Conservation (phyloP, 2,888 invertebrate species). For the Carpatolechia fugitivella region DNA sequence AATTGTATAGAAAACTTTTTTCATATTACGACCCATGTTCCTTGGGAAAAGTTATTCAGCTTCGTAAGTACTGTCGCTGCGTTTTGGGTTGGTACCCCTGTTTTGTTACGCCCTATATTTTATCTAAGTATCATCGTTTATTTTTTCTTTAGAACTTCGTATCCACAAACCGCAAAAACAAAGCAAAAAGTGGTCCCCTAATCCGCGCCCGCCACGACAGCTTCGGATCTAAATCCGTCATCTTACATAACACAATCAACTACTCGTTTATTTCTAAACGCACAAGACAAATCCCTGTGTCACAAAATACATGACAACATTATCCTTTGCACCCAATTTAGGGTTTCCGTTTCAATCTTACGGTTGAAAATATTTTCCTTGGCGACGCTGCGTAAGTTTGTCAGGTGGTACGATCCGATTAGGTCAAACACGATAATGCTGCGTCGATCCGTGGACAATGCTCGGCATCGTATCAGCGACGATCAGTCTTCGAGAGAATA, state of each 20-base stretch:
- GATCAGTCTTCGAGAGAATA: constrained; percentile 8
- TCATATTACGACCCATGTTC: no score
- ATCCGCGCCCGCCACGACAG: constrained; percentile 37
- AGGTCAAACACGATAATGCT: constrained; percentile 65
- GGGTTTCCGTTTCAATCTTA: constrained; percentile 14
- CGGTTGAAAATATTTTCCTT: constrained; percentile 26
- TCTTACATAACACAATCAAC: constrained; percentile 71
- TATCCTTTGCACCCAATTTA: constrained; percentile 21
- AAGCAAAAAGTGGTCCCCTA: constrained; percentile 29
- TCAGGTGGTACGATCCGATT: constrained; percentile 63
- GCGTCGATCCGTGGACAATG: constrained; percentile 64
- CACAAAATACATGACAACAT: constrained; percentile 50
- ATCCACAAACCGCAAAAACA: constrained; percentile 34
- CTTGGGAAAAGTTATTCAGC: no score
- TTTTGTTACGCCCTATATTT: no score
- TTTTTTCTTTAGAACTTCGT: no score
- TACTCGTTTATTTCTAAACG: constrained; percentile 71
- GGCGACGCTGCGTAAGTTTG: constrained; percentile 25
- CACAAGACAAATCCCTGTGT: constrained; percentile 70
- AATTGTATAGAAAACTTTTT: no score
- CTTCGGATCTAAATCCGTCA: constrained; percentile 56
- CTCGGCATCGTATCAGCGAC: constrained; percentile 43
- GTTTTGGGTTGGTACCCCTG: no score
- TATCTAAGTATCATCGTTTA: no score
- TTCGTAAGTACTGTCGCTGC: no score